These are phyloP conservation scores for Agriopis marginaria DNA, from an alignment of 2,888 invertebrate species.

Conservation along the genomic window DNA sequence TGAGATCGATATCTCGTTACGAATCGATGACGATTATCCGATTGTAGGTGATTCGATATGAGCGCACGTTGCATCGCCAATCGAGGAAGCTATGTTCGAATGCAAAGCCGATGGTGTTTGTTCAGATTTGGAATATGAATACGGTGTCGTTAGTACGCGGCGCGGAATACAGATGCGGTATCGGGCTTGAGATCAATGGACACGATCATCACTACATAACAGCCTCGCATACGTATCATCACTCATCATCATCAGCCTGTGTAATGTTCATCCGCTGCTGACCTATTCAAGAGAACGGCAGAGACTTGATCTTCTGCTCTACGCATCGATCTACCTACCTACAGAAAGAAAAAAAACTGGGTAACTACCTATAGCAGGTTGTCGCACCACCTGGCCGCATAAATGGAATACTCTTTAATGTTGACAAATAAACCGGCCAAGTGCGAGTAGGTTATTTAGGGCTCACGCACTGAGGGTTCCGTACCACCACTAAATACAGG, in stretches of 20 bases:
- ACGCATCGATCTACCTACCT: no score
- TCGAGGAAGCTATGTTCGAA: conserved; percentile 62
- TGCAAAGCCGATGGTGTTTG: conserved; percentile 68
- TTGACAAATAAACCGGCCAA: no score
- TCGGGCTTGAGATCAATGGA: conserved; percentile 49
- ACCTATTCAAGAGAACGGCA: no score
- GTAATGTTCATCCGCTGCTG: not conserved
- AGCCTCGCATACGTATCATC: conserved; percentile 16
- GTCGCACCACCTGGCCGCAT: no score
- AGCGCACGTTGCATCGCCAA: conserved; percentile 65
- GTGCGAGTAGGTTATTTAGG: no score
- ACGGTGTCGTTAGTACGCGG: conserved; percentile 43
- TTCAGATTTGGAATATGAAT: conserved; percentile 73
- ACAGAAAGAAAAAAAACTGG: no score
- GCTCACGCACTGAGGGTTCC: no score
- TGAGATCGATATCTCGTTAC: conserved; percentile 72
- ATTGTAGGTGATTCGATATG: conserved; percentile 55
- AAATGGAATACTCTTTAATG: no score
- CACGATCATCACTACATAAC: conserved; percentile 30
- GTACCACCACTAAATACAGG: no score
- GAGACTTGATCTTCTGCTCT: no score
- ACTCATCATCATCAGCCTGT: not conserved
- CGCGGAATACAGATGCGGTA: conserved; percentile 64
- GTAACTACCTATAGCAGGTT: no score
- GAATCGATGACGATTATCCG: conserved; percentile 74